Base-by-base conservation (phyloP, 2,113 vertebrate genomes). In the Aramus guarauna region DNA sequence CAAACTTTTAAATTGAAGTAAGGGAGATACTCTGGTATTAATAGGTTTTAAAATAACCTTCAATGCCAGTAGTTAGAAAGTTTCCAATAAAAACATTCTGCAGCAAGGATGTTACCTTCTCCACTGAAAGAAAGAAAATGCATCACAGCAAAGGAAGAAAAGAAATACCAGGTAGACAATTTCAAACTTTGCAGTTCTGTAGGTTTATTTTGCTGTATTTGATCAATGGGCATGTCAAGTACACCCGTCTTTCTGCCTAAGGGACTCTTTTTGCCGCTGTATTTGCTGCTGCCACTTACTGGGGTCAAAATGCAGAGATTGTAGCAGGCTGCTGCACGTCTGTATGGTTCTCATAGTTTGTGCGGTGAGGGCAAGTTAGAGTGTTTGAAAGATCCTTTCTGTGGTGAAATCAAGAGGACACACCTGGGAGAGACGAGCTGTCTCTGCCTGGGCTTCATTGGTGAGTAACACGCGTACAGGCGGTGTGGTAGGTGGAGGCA, bases 291-390 rank as follows among this genome's bases (percentile, higher is more conserved):
- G 58, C 10, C 6, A 17, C 23, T 58, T 43, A 8, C 15, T 23
- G 29, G 19, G 9, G 23, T n/a, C 23, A 41, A 20, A 55, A 29
- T 30, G 34, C 50, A 29, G 16, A 12, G 43, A 6, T 16, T 12
- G 19, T 5, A 7, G 11, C 12, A 76, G 55, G 14, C 45, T 68
- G 32, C 55, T n/a, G 12, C 12, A 0, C 3, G 18, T 53, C 45
- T 39, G 17, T 17, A 3, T 15, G 48, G 18, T 27, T 37, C 50
- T 64, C 2, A 0, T 48, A 14, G 36, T 12, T 0, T 0, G 26
- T 4, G 14, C 48, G 18, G 21, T 47, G n/a, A 67, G 24, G 17
- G 15, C 29, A 39, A 21, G 26, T n/a, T 30, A 14, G 0, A 34
- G 45, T 41, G 17, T 55, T 36, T 36, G 30, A 18, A 53, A 68